A percentile compares a stretch with the other conserved stretches of the same genome.
Evolutionary conservation across 2,888 invertebrate genomes (phyloP).

Genomic region (Acronicta aceris): DNA sequence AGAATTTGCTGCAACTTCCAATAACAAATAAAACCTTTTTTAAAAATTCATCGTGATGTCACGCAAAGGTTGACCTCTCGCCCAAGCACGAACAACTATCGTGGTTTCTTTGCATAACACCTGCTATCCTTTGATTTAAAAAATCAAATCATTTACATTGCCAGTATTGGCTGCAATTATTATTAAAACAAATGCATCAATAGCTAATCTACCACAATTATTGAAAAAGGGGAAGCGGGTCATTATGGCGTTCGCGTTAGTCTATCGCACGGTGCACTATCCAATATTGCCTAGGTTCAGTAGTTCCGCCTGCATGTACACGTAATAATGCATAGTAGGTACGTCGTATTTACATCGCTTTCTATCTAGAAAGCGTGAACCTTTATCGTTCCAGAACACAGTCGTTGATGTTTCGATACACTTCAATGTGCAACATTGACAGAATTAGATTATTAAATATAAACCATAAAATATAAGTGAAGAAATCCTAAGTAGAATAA

Average conservation of each 20-base stretch:
- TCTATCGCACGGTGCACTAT: constrained; percentile 9
- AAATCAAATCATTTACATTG: background rate
- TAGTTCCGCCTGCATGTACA: constrained; percentile 12
- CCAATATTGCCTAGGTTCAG: constrained; percentile 14
- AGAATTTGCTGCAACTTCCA: background rate
- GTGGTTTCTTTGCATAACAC: no score
- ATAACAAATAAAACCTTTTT: background rate
- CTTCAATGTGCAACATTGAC: background rate
- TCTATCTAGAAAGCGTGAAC: constrained; percentile 42
- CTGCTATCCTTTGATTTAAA: no score
- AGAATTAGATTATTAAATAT: no score
- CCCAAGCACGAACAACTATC: no score
- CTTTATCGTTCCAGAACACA: constrained; percentile 5
- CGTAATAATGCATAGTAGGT: background rate
- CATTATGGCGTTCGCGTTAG: constrained; percentile 22
- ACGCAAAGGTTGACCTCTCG: no score
- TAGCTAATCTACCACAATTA: constrained; percentile 26
- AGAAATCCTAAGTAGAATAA: no score
- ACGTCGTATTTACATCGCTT: constrained; percentile 11
- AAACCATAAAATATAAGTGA: no score
- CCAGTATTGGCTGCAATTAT: background rate
- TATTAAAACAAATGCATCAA: constrained; percentile 8
- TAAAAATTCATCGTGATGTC: no score
- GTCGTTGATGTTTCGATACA: background rate
- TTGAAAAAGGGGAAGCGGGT: constrained; percentile 30